Conservation (phyloP, 2,113 vertebrate genomes). For the Ellobius talpinus region DNA sequence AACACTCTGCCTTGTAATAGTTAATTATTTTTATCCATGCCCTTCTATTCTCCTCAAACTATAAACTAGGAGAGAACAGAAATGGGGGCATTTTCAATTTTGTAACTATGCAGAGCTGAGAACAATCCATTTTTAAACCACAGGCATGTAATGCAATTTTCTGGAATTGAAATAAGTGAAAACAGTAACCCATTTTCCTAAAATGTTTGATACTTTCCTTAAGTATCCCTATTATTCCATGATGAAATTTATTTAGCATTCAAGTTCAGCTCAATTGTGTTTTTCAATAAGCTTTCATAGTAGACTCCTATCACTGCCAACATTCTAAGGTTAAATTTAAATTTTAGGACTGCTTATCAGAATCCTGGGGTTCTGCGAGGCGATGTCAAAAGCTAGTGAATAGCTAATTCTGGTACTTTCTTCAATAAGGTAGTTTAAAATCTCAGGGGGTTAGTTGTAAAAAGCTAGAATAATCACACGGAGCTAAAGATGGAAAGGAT, state of each 20-base stretch:
- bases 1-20: slow-evolving; percentile 45
- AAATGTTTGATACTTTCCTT: slow-evolving; percentile 54
- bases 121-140: slow-evolving; percentile 54
- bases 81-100: slow-evolving; percentile 58
- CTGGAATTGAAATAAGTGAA: slow-evolving; percentile 63
- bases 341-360: slow-evolving; percentile 63
- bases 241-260: slow-evolving; percentile 54
- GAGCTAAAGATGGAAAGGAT: slow-evolving; percentile 61
- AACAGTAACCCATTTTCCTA: slow-evolving; percentile 60
- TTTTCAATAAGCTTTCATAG: slow-evolving; percentile 60
- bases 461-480: slow-evolving; percentile 50
- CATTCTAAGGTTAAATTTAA: slow-evolving; percentile 67
- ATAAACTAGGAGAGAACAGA: slow-evolving; percentile 15
- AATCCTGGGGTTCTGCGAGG: slow-evolving; percentile 57
- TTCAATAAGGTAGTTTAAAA: slow-evolving; percentile 22
- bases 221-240: slow-evolving; percentile 50
- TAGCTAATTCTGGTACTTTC: slow-evolving; percentile 46
- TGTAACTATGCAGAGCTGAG: slow-evolving; percentile 51
- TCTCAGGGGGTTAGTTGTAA: slow-evolving; percentile 33
- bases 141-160: slow-evolving; percentile 12
- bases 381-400: slow-evolving; percentile 58
- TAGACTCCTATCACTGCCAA: slow-evolving; percentile 56
- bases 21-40: slow-evolving; percentile 29
- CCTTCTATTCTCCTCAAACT: slow-evolving; percentile 37
- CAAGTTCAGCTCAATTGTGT: slow-evolving; percentile 53